A percentile compares a stretch with the other conserved stretches of the same genome.
Evolutionary conservation across 1,140 invertebrate species (phyloP).

Genomic region (Drosophila lacteicornis): DNA sequence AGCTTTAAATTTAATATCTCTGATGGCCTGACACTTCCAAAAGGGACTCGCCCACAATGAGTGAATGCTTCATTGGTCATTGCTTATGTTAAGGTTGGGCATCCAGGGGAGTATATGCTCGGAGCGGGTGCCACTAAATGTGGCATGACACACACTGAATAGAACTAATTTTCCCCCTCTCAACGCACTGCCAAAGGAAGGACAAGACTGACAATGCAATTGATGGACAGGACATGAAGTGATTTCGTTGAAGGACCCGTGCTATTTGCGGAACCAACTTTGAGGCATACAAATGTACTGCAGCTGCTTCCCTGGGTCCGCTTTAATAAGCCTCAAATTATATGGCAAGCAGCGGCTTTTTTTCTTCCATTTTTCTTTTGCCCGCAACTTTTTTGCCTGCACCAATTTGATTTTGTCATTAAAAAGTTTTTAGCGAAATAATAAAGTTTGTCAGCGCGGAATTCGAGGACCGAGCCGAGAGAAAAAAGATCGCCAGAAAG

Average conservation of each 20-base stretch:
- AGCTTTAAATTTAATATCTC: conserved; percentile 55
- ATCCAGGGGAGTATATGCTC: not conserved
- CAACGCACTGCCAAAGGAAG: not conserved
- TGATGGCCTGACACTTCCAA: conserved; percentile 37
- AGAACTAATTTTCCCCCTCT: conserved; percentile 11
- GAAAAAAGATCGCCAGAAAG: conserved; percentile 15
- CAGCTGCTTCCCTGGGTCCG: conserved; percentile 5
- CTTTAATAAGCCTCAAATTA: conserved; percentile 55
- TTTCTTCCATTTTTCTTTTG: not conserved
- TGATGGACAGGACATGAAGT: conserved; percentile 8
- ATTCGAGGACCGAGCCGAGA: conserved; percentile 16
- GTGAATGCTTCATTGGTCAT: conserved; percentile 14
- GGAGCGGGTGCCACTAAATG: conserved; percentile 17
- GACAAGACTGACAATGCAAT: conserved; percentile 2
- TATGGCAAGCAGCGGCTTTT: conserved; percentile 87
- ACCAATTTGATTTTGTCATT: conserved; percentile 85
- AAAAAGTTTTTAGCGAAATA: conserved; percentile 87
- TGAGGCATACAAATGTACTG: conserved; percentile 5
- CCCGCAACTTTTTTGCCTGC: conserved; percentile 89
- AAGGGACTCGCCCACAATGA: not conserved
- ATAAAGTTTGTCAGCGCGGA: conserved; percentile 87
- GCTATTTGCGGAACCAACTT: conserved; percentile 3
- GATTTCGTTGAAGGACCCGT: conserved; percentile 8
- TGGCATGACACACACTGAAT: conserved; percentile 33
- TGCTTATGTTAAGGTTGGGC: not conserved